A percentile compares a stretch with the other conserved stretches of the same genome.
Evolutionary conservation across 2,113 vertebrate species (phyloP).

Genomic region (Amia ocellicauda): DNA sequence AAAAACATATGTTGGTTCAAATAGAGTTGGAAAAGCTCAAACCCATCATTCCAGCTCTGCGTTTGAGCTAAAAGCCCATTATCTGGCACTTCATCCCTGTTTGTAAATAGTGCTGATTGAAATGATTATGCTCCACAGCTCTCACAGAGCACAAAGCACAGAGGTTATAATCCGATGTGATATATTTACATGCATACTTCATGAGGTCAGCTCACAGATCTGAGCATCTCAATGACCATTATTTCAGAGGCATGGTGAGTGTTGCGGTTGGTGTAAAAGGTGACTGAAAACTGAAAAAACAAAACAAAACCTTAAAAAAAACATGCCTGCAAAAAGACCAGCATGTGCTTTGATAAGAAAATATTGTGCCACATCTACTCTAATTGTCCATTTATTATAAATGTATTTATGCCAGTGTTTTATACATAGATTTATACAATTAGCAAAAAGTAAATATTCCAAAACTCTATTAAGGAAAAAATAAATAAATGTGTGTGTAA

Average conservation of each 20-base stretch:
- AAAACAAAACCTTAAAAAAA: constrained; percentile 9
- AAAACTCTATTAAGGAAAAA: too few relatives aligned
- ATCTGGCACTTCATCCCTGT: constrained; percentile 1
- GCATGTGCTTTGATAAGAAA: constrained; percentile 12
- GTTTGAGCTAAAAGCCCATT: constrained; percentile 22
- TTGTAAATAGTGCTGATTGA: constrained; percentile 3
- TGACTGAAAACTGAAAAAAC: neutral
- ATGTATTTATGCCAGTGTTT: too few relatives aligned
- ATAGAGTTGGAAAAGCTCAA: constrained; percentile 9
- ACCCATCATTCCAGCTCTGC: constrained; percentile 21
- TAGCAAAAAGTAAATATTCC: too few relatives aligned
- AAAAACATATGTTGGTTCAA: constrained; percentile 18
- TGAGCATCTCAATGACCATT: constrained; percentile 15
- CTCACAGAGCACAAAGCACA: neutral
- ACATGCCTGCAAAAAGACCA: neutral
- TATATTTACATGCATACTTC: constrained; percentile 29
- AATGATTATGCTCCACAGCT: constrained; percentile 22
- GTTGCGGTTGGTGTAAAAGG: neutral
- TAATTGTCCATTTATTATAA: too few relatives aligned
- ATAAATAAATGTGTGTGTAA: too few relatives aligned
- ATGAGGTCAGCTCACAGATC: constrained; percentile 10
- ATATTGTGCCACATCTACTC: neutral
- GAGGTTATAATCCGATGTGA: constrained; percentile 6
- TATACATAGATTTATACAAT: too few relatives aligned
- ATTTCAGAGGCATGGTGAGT: constrained; percentile 6